These are phyloP conservation scores for Sciaenops ocellatus DNA, from an alignment of 2,797 vertebrate species.

Conservation along the genomic window DNA sequence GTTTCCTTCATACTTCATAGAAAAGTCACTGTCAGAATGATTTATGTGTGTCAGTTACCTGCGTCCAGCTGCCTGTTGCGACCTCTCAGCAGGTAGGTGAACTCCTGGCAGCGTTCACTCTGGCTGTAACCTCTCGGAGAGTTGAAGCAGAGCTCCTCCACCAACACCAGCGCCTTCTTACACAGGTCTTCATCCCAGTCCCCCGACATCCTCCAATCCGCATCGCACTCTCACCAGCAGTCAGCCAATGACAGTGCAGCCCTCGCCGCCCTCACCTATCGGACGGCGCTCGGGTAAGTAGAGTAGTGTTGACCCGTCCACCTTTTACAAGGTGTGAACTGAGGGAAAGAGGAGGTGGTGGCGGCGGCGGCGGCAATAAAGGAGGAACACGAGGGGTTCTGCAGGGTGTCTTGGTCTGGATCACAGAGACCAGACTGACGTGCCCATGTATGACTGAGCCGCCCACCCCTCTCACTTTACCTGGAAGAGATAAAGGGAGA, in stretches of 20 bases:
- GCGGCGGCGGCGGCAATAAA: constrained; percentile 11
- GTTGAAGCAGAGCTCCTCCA: constrained; percentile 92
- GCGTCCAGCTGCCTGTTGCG: constrained; percentile 84
- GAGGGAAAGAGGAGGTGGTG: constrained; percentile 20
- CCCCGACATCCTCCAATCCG: constrained; percentile 93
- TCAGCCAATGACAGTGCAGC: constrained; percentile 80
- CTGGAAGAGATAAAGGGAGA: constrained; percentile 59
- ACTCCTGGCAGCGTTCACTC: constrained; percentile 91
- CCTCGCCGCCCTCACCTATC: constrained; percentile 76
- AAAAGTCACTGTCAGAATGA: background rate
- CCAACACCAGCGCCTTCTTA: constrained; percentile 90
- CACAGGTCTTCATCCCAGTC: constrained; percentile 95
- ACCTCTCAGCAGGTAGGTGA: constrained; percentile 88
- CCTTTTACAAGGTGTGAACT: constrained; percentile 58
- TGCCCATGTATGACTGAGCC: constrained; percentile 61
- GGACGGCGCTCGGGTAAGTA: constrained; percentile 69
- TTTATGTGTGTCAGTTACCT: constrained; percentile 82
- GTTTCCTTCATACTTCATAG: background rate
- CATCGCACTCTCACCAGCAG: constrained; percentile 86
- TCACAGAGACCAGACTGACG: constrained; percentile 70
- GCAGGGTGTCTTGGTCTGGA: constrained; percentile 55
- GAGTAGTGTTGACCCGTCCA: constrained; percentile 69
- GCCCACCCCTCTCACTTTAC: constrained; percentile 60
- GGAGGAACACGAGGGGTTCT: constrained; percentile 44
- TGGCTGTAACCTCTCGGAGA: constrained; percentile 86